phyloP scores from a whole-genome alignment of 92 coral and sea anemone genomes.

The Porites lobata region DNA sequence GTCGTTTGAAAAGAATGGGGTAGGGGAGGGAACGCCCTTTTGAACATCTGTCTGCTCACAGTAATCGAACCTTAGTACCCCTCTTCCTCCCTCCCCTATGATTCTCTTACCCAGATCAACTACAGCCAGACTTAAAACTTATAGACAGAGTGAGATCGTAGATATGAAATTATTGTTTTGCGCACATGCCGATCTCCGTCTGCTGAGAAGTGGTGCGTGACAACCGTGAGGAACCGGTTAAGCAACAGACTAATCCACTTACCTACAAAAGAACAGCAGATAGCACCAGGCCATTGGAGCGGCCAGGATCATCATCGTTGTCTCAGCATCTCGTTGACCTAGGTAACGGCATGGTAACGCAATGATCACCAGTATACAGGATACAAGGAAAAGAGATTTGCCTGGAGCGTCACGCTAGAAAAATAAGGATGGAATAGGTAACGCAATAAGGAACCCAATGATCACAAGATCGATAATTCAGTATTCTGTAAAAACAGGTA shows the following conservation, averaged over 20 bases:
- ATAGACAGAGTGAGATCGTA: too few relatives aligned
- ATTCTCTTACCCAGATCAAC: too few relatives aligned
- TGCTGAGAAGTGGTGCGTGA: too few relatives aligned
- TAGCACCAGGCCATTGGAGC: constrained; percentile 97
- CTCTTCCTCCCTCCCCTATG: too few relatives aligned
- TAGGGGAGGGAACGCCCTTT: too few relatives aligned
- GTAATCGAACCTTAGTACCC: too few relatives aligned
- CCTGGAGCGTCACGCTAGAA: constrained; percentile 87
- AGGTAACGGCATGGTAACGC: constrained; percentile 84
- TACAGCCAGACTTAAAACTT: too few relatives aligned
- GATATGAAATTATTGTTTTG: too few relatives aligned
- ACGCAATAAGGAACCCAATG: not conserved
- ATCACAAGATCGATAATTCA: not conserved
- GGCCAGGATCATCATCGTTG: constrained; percentile 72
- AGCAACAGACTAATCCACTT: not conserved
- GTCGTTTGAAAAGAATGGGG: too few relatives aligned
- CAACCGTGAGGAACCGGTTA: too few relatives aligned
- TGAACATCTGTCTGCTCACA: too few relatives aligned
- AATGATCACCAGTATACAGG: constrained; percentile 76
- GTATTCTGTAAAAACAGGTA: not conserved
- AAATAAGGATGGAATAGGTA: not conserved
- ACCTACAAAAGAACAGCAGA: constrained; percentile 91
- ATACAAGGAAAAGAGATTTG: constrained; percentile 76
- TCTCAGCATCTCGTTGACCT: constrained; percentile 69
- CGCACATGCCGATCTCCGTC: too few relatives aligned